Base-by-base conservation (phyloP, 2,113 vertebrate species). In the Chaenocephalus aceratus region DNA sequence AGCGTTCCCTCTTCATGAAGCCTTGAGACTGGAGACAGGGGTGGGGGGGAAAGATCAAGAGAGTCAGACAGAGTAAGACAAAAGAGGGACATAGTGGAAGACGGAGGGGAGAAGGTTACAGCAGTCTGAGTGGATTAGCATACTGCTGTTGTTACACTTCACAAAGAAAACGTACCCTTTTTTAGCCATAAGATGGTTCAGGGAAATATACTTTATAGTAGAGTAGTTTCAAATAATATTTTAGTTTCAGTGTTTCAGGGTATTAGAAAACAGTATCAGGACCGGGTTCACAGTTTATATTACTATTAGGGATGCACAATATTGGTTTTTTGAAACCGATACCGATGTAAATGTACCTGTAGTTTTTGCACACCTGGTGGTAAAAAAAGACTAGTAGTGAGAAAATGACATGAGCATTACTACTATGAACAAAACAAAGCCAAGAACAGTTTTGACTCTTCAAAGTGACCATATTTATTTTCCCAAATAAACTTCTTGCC, bases 81-180 rank as follows among this genome's bases (percentile, higher is more conserved):
- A 71, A 56, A 16, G 71, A 79, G 71, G 66, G 73, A 78, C 63
- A 41, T 75, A 49, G 79, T 61, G 72, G 65, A 41, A 51, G 78
- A 76, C 65, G 58, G 59, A 63, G 68, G 44, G 57, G 77, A 82
- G 71, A 58, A 53, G 68, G 87, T 81, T 85, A 75, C 57, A 87
- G 84, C 71, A 73, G 61, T 81, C 68, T 54, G 61, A 83, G 72
- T 80, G n/a, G 68, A 92, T 93, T 92, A 88, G 86, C 89, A 88
- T 88, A 90, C 85, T 84, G 81, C 85, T 83, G 48, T 49, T 13
- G 34, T 64, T 86, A 26, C 34, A 82, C 62, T 67, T 72, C 41
- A 56, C 53, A 78, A 59, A 84, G 62, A 69, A n/a, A 57, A 44
- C 67, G 51, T 51, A 48, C 62, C 57, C 58, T 77, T 86, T 87